A percentile compares a stretch with the other conserved stretches of the same genome.
phyloP scores from a whole-genome alignment of 1,140 invertebrate genomes.

The Heliothis virescens region DNA sequence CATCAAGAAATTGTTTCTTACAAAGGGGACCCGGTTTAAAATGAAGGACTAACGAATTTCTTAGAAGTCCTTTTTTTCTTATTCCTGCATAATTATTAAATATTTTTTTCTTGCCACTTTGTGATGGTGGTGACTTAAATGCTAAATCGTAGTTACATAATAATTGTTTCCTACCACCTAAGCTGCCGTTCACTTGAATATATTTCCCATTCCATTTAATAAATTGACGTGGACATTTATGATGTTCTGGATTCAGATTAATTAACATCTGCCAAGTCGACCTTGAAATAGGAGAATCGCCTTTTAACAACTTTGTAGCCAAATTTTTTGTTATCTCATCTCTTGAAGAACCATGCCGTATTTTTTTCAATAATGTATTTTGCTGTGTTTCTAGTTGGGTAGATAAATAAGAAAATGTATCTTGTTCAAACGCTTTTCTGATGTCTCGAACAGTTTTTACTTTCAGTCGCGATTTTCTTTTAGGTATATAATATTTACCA shows the following conservation, averaged over 20 bases:
- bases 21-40: constrained; percentile 79
- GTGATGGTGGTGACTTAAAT: constrained; percentile 47
- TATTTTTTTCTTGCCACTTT: constrained; percentile 48
- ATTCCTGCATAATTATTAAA: constrained; percentile 49
- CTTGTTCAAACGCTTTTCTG: constrained; percentile 71
- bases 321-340: constrained; percentile 68
- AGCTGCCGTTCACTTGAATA: constrained; percentile 78
- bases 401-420: constrained; percentile 66
- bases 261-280: constrained; percentile 78
- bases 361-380: constrained; percentile 75
- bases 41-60: constrained; percentile 72
- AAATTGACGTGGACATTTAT: constrained; percentile 68
- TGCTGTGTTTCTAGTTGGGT: constrained; percentile 73
- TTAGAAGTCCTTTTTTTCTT: constrained; percentile 65
- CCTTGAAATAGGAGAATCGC: constrained; percentile 68
- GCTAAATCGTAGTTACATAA: constrained; percentile 70
- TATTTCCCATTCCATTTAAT: constrained; percentile 74
- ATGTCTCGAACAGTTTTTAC: constrained; percentile 78
- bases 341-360: constrained; percentile 67
- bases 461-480: constrained; percentile 72
- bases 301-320: constrained; percentile 69
- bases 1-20: constrained; percentile 73
- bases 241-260: constrained; percentile 74
- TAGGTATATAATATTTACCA: constrained; percentile 74
- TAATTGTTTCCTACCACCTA: constrained; percentile 72